Evolutionary conservation across 1,140 invertebrate genomes (phyloP).

Genomic region (Protaetia brevitarsis): DNA sequence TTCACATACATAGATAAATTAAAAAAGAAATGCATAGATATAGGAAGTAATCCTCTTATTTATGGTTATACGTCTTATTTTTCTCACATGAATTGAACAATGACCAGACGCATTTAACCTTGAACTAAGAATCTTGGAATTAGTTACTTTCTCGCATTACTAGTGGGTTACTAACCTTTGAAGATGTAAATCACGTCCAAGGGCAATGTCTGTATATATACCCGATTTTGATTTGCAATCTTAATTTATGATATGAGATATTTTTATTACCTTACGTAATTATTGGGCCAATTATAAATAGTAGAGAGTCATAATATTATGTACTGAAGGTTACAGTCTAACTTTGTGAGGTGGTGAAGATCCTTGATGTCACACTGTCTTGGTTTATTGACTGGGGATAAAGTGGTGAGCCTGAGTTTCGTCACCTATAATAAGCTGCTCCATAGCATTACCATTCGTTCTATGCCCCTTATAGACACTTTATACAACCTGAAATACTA

Average conservation of each 20-base stretch:
- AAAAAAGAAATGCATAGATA: not conserved
- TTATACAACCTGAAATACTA: no score
- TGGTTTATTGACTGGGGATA: no score
- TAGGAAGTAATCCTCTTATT: no score
- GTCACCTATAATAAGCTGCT: no score
- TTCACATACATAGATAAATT: no score
- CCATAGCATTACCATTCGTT: not conserved
- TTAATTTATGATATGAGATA: conserved; percentile 4
- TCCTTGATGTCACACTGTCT: no score
- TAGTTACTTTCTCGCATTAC: conserved; percentile 10
- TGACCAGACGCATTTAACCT: conserved; percentile 3
- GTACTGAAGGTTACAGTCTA: not conserved
- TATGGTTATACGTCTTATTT: not conserved
- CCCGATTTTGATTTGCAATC: not conserved
- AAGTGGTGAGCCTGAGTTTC: no score
- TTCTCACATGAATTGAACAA: not conserved
- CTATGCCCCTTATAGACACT: not conserved
- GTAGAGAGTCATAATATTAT: no score
- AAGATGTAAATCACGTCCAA: conserved; percentile 18
- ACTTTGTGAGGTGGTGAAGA: no score
- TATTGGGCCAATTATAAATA: not conserved
- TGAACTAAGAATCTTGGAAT: conserved; percentile 15
- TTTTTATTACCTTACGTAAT: not conserved
- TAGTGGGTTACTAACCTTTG: conserved; percentile 14
- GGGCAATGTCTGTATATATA: conserved; percentile 4